Base-by-base conservation (phyloP, 2,113 vertebrate genomes). In the Leuciscus idus region DNA sequence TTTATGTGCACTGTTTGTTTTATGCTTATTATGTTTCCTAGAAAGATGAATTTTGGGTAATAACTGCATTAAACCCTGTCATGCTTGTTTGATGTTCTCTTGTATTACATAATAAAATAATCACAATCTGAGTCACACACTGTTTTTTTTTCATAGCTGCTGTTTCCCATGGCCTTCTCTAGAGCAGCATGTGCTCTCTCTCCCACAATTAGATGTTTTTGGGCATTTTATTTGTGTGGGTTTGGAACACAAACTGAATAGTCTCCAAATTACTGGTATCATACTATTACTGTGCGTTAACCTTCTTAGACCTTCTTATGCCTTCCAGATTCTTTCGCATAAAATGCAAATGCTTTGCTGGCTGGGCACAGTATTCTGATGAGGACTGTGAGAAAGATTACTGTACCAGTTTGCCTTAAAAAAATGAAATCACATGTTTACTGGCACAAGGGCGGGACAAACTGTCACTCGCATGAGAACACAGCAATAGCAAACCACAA, bases 321-420 rank as follows among this genome's bases (percentile, higher is more conserved):
- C 85, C 72, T 66, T 50, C 85, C 50, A 61, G 57, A 91, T 90
- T 92, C 87, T 92, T 94, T 94, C 92, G 89, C 93, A 93, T 87
- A 84, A 85, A 89, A 87, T 86, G 66, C 52, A 87, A 88, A 83
- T 6, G 36, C 39, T 68, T 72, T 52, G 19, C 26, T 78, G 19
- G 48, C 79, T 55, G 61, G 23, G 79, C 26, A 36, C 15, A 17
- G 50, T 39, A 55, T 33, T 79, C 21, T 70, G 6, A 64, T 46
- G 33, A 70, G 39, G 50, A 50, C 79, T 78, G 61, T 76, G 73
- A 70, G 62, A 86, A 86, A 86, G 50, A 70, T 68, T 12, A 72
- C 50, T 33, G 21, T 28, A 78, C 23, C 36, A 1, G 4, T 81
- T 84, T 33, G 30, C 48, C 26, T 55, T 0, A 50, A 23, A 57